Percentiles rank a stretch among this genome's conserved stretches.
Evolutionary conservation across 2,888 invertebrate species (phyloP).

Genomic region (Drosophila anceps): DNA sequence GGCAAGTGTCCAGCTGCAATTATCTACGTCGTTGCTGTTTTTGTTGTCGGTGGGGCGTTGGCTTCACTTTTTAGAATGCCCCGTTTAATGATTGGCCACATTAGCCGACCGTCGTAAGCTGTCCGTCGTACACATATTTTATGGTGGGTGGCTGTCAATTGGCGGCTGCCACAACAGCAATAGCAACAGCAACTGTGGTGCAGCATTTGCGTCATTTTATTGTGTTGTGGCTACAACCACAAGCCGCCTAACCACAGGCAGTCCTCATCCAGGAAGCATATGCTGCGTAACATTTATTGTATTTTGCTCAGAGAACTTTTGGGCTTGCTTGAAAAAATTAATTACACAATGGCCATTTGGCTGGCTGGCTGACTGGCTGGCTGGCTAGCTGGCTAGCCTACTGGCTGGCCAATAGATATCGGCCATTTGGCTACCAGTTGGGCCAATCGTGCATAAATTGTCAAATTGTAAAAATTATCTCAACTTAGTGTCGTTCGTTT

Average conservation of each 20-base stretch:
- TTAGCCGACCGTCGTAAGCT: conserved; percentile 16
- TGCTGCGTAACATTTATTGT: conserved; percentile 62
- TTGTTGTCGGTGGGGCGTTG: conserved; percentile 36
- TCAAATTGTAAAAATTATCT: conserved; percentile 83
- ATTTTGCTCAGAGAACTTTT: conserved; percentile 60
- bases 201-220: conserved; percentile 19
- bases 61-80: conserved; percentile 42
- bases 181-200: conserved; percentile 6
- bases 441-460: conserved; percentile 79
- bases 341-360: conserved; percentile 71
- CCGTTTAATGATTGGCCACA: conserved; percentile 22
- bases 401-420: conserved; percentile 15
- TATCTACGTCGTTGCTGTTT: background rate
- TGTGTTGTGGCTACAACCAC: conserved; percentile 7
- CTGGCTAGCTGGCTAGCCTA: background rate
- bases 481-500: conserved; percentile 67
- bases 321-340: conserved; percentile 62
- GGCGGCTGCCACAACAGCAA: background rate
- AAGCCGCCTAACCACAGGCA: conserved; percentile 60
- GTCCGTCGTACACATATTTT: conserved; percentile 14
- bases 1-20: conserved; percentile 63
- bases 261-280: conserved; percentile 74
- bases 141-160: conserved; percentile 38
- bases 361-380: background rate
- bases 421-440: conserved; percentile 37